Evolutionary conservation across 92 coral and sea anemone genomes (phyloP), one percentile per base, ranked within the genome.

Genomic region (Scolanthus callimorphus): DNA sequence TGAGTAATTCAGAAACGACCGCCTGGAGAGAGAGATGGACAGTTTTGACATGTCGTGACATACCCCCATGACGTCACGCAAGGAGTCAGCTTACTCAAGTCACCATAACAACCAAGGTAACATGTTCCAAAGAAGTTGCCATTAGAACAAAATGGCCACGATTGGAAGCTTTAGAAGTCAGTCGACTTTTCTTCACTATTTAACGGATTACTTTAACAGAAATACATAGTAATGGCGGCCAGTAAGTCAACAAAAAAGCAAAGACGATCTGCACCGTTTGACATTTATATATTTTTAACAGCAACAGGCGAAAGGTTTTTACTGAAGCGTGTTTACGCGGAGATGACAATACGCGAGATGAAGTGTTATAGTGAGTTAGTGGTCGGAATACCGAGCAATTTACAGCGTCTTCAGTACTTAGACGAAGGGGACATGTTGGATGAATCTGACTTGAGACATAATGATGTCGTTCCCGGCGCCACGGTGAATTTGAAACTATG

Each of bases 341-440:
- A 89, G 22, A 94, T 90, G 85, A 89, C 81, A 62, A 73, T 89
- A 43, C 82, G 83, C n/a, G 97, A 89, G 52, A 72, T 94, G 13
- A 94, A 94, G 54, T 80, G 86, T 41, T 90, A 94, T 52, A 88
- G 89, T 9, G 99, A 94, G 41, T 85, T 94, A 1, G 97, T 94
- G 0, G 91, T 85, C 28, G 99, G 99, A 4, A 89, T 94, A 12
- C 99, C 99, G 17, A 81, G 86, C 62, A 89, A 81, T 63, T 52
- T 94, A 21, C 99, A 94, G 69, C 84, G 99, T 2, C 74, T 94
- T 15, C 99, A 85, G 59, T 94, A 94, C 52, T 78, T 94, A 23
- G 99, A 94, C 49, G 86, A 94, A 74, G 89, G 97, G 13, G 99
- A 94, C 66, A 84, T 94, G 97, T 70, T 89, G 47, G 97, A 89